phyloP scores from a whole-genome alignment of 2,113 vertebrate genomes.

The Elanoides forficatus region DNA sequence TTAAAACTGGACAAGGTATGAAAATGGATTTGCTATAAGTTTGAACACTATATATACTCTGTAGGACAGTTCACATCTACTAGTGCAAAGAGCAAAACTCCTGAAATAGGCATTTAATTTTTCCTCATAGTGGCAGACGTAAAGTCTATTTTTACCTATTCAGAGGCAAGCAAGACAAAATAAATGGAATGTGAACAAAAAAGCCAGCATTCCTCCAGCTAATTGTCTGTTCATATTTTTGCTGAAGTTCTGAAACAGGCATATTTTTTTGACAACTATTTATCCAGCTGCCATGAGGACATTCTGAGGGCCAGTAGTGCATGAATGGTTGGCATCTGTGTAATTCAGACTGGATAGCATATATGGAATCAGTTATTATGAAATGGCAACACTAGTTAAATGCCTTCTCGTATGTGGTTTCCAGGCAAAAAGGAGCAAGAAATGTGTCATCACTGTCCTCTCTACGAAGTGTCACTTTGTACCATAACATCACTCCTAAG shows the following conservation, averaged over 20 bases:
- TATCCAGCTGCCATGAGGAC: background rate
- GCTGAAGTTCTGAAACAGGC: background rate
- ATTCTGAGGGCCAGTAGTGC: background rate
- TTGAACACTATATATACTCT: background rate
- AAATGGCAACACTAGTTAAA: background rate
- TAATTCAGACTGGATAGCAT: background rate
- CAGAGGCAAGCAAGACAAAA: background rate
- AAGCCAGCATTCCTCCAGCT: background rate
- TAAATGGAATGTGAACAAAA: background rate
- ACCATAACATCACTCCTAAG: background rate
- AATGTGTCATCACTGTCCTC: background rate
- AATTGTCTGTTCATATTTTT: background rate
- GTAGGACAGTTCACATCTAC: background rate
- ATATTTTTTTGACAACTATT: background rate
- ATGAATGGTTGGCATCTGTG: background rate
- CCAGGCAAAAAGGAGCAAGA: background rate
- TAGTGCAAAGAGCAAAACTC: background rate
- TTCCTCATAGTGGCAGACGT: background rate
- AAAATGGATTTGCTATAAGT: background rate
- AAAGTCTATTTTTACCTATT: background rate
- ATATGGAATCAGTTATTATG: background rate
- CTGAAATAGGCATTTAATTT: background rate
- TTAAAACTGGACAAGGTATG: background rate
- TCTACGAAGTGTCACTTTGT: background rate
- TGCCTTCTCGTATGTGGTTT: background rate